Evolutionary conservation across 2,888 invertebrate species (phyloP).

Genomic region (Balanococcus diminutus): DNA sequence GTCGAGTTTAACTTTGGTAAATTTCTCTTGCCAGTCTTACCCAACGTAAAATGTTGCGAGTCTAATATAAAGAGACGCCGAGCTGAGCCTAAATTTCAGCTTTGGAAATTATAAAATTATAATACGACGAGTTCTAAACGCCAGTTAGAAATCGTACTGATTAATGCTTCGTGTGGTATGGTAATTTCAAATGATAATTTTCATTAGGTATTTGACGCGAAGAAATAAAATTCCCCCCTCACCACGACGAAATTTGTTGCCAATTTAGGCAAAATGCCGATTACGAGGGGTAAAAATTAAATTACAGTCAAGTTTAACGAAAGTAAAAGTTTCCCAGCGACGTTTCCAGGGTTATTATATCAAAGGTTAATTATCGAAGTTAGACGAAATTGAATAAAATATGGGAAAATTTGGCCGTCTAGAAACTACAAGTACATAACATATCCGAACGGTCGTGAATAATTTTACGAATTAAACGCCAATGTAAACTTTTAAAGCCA

Average conservation of each 20-base stretch:
- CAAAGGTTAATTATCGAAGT: constrained; percentile 36
- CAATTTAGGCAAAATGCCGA: neutral
- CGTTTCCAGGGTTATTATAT: constrained; percentile 39
- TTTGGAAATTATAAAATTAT: neutral
- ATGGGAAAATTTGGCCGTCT: neutral
- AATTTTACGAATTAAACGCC: neutral
- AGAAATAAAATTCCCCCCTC: neutral
- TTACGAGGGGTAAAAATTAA: constrained; percentile 27
- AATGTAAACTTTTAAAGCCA: constrained; percentile 27
- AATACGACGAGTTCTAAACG: neutral
- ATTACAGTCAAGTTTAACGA: constrained; percentile 33
- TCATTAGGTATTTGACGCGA: neutral
- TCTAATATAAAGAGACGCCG: neutral
- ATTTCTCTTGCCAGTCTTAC: neutral
- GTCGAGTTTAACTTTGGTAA: no score
- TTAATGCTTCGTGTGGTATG: no score
- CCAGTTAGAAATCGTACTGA: neutral
- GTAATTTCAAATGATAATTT: neutral
- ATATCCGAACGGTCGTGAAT: neutral
- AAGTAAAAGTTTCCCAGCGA: constrained; percentile 15
- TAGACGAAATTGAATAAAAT: constrained; percentile 35
- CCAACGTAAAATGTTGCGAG: neutral
- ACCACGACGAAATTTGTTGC: neutral
- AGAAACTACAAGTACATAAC: neutral
- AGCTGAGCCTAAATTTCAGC: no score